Evolutionary conservation across 2,113 vertebrate species (phyloP), one percentile per base, ranked within the genome.

Genomic region (Coracopsis vasa): DNA sequence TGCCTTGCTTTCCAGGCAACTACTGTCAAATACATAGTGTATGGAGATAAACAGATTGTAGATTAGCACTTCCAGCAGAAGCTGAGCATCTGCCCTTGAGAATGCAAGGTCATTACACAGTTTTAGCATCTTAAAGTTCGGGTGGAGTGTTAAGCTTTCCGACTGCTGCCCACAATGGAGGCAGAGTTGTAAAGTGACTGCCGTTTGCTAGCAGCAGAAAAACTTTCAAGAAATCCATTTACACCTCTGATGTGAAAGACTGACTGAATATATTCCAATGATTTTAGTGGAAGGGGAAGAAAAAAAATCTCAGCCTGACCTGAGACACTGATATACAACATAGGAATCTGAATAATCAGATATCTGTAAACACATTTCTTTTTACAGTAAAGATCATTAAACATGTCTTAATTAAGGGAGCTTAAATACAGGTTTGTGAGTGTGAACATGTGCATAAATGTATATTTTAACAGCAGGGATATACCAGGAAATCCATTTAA

Each of bases 171-270:
- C 92, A 94, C 97, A 96, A 95, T 94, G 97, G 98, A 97, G 95
- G 95, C 86, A 75, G 94, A 97, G 94, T 96, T 98, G 98, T 83
- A 96, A 98, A 98, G 97, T 95, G 95, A 97, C 90, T 97, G 91
- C 72, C 2, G 66, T 96, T 98, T 94, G 90, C 79, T 82, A 95
- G 91, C 94, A 90, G 86, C 92, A 94, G 94, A 94, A 97, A 97
- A 98, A 97, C 93, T 97, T 97, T 97, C 96, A 97, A 96, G 97
- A 98, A 98, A 98, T 97, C 97, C 98, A 98, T 98, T 98, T 97
- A 97, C 97, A 98, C 97, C 97, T 98, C 96, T 96, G 96, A 97
- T 97, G 97, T 97, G 98, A 98, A 97, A 96, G 88, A 97, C 90
- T 82, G 95, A 77, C 89, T 94, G 94, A 97, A 97, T 97, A 96